These are phyloP conservation scores for Salvelinus namaycush DNA, from an alignment of 2,113 vertebrate species.

Conservation along the genomic window DNA sequence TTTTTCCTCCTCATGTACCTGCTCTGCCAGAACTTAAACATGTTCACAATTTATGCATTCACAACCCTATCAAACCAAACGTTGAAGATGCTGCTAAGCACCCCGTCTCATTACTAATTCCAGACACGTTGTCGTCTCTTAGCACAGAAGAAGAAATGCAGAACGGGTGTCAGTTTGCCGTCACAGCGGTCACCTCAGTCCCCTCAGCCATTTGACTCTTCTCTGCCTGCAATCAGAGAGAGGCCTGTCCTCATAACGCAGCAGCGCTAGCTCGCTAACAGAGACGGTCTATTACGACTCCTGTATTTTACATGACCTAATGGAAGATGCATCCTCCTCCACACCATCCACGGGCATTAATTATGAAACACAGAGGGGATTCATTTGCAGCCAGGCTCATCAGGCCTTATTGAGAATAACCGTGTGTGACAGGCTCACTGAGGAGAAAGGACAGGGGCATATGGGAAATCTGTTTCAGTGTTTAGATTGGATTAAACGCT, in stretches of 20 bases:
- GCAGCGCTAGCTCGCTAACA: slow-evolving; percentile 40
- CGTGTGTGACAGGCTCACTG: slow-evolving; percentile 54
- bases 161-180: background rate
- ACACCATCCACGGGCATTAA: slow-evolving; percentile 50
- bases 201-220: background rate
- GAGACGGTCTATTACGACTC: slow-evolving; percentile 62
- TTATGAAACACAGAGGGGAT: slow-evolving; percentile 58
- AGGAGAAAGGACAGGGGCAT: slow-evolving; percentile 38
- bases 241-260: background rate
- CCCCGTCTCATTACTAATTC: background rate
- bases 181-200: background rate
- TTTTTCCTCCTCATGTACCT: no score
- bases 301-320: slow-evolving; percentile 70
- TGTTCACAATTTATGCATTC: no score
- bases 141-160: background rate
- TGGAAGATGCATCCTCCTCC: slow-evolving; percentile 64
- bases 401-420: slow-evolving; percentile 62
- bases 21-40: no score
- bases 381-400: slow-evolving; percentile 52
- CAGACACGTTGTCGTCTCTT: no score
- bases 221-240: background rate
- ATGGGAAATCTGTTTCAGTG: slow-evolving; percentile 59
- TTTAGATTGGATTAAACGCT: slow-evolving; percentile 58
- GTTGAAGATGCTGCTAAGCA: no score
- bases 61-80: no score